Evolutionary conservation across 2,888 invertebrate species (phyloP).

Genomic region (Caenorhabditis sp.): DNA sequence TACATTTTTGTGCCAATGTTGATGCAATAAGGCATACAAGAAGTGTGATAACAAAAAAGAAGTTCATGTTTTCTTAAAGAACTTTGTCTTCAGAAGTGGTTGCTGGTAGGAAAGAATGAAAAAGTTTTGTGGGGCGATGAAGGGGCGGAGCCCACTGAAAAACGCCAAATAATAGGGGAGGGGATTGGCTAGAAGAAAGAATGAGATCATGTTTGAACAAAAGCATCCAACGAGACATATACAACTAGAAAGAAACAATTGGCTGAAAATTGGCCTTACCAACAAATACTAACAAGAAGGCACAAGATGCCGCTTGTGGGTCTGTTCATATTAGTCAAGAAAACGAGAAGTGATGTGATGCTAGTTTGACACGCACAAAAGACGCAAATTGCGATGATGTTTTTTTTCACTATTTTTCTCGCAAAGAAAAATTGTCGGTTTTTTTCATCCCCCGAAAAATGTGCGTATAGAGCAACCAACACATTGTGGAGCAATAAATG

Average conservation of each 20-base stretch:
- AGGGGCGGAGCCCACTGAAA: conserved; percentile 6
- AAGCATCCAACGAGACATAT: not conserved
- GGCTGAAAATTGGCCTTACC: conserved; percentile 27
- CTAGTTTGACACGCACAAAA: conserved; percentile 45
- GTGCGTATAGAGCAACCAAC: too few species aligned
- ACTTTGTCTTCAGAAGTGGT: not conserved
- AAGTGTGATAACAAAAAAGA: conserved; percentile 27
- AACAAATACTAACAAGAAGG: not conserved
- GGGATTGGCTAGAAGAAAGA: conserved; percentile 20
- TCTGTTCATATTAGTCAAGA: not conserved
- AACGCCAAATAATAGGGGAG: not conserved
- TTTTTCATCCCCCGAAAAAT: too few species aligned
- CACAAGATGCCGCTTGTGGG: not conserved
- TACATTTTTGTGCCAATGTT: conserved; percentile 32
- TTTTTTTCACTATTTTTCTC: not conserved
- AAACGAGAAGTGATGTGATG: conserved; percentile 28
- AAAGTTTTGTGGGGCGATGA: not conserved
- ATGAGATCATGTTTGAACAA: conserved; percentile 26
- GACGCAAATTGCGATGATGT: conserved; percentile 37
- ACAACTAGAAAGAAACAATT: not conserved
- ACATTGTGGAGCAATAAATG: too few species aligned
- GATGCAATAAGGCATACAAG: conserved; percentile 34
- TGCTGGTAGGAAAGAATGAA: conserved; percentile 2
- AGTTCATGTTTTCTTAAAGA: too few species aligned
- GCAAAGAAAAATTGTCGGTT: not conserved